A percentile compares a stretch with the other conserved stretches of the same genome.
Conservation (phyloP, 2,797 vertebrate genomes). For the Streptopelia turtur region DNA sequence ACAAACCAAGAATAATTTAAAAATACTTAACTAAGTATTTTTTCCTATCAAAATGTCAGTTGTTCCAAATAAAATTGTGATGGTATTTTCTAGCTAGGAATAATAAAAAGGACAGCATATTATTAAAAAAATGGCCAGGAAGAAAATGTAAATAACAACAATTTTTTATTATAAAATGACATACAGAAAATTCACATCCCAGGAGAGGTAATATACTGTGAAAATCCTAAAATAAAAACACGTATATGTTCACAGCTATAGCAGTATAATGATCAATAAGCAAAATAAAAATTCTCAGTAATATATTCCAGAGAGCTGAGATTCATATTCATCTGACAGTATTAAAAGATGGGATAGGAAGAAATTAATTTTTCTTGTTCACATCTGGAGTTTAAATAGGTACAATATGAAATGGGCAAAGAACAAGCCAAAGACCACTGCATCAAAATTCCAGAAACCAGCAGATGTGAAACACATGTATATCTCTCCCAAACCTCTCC, state of each 20-base stretch:
- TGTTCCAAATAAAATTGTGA: constrained; percentile 26
- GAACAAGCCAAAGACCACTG: constrained; percentile 24
- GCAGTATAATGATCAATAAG: background rate
- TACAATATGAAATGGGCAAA: constrained; percentile 24
- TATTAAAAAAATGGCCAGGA: background rate
- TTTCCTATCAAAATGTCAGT: constrained; percentile 12
- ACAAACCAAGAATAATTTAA: constrained; percentile 36
- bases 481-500: background rate
- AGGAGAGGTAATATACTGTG: background rate
- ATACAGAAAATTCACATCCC: background rate
- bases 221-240: background rate
- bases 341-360: constrained; percentile 37
- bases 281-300: background rate
- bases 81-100: constrained; percentile 13
- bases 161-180: background rate
- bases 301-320: background rate
- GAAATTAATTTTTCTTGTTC: constrained; percentile 58
- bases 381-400: constrained; percentile 47
- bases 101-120: constrained; percentile 30
- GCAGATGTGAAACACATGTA: constrained; percentile 40
- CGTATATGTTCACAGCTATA: background rate
- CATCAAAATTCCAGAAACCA: constrained; percentile 39
- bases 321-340: background rate
- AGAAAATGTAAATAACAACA: background rate
- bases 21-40: constrained; percentile 28